Evolutionary conservation across 2,797 vertebrate genomes (phyloP).

Genomic region (Anolis apletophallus): DNA sequence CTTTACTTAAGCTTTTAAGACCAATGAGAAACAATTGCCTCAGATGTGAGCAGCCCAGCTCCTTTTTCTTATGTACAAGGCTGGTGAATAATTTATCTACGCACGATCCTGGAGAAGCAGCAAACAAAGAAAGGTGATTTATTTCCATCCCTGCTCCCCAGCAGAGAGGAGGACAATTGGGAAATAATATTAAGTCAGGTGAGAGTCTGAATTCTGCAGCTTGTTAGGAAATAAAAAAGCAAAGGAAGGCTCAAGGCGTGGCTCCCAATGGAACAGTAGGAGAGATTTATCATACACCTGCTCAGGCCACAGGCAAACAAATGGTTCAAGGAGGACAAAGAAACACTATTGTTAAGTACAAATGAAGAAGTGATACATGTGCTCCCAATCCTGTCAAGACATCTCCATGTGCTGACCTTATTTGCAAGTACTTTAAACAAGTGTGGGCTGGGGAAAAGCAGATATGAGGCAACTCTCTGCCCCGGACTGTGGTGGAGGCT

Average conservation of each 20-base stretch:
- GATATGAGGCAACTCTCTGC: background rate
- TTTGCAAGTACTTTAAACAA: background rate
- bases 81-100: slow-evolving; percentile 43
- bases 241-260: no score
- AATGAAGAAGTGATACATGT: background rate
- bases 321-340: background rate
- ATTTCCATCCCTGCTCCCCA: background rate
- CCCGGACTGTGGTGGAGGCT: no score
- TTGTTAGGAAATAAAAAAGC: slow-evolving; percentile 10
- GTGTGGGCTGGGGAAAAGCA: background rate
- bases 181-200: slow-evolving; percentile 1
- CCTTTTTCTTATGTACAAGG: slow-evolving; percentile 30
- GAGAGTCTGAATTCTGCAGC: slow-evolving; percentile 14
- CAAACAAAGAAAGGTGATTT: slow-evolving; percentile 18
- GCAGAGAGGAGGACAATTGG: accelerated
- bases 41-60: slow-evolving; percentile 20
- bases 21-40: slow-evolving; percentile 36
- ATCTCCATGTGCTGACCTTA: background rate
- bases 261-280: no score
- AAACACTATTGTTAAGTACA: background rate
- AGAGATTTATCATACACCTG: no score
- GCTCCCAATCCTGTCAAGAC: background rate
- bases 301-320: background rate
- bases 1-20: slow-evolving; percentile 53
- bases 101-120: background rate